Evolutionary conservation across 2,113 vertebrate genomes (phyloP).

Genomic region (Rhinopithecus roxellana): DNA sequence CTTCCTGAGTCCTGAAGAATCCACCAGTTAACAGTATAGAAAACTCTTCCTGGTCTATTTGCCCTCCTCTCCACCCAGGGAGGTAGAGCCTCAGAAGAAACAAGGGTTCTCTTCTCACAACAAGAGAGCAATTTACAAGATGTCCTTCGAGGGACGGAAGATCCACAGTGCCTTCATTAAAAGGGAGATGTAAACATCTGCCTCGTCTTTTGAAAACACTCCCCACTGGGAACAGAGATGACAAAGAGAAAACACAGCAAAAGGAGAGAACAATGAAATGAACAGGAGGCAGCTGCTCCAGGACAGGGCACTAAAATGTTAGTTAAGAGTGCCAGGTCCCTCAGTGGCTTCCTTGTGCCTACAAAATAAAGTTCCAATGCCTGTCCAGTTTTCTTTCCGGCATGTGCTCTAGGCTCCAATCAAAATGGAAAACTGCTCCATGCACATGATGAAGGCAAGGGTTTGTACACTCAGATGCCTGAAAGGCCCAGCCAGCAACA

Average conservation of each 20-base stretch:
- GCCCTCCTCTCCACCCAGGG: background rate
- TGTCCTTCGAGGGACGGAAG: conserved; percentile 7
- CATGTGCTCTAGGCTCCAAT: background rate
- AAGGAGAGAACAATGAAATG: conserved; percentile 5
- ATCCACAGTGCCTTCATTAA: conserved; percentile 31
- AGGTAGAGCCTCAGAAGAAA: background rate
- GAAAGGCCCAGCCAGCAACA: background rate
- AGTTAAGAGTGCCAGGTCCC: background rate
- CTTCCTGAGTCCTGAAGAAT: background rate
- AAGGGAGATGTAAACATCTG: conserved; percentile 66
- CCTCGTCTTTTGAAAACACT: conserved; percentile 7
- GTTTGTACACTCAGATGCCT: background rate
- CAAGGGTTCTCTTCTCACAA: background rate
- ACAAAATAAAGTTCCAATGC: background rate
- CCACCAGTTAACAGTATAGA: background rate
- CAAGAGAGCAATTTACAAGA: background rate
- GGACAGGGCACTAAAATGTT: background rate
- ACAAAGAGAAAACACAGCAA: background rate
- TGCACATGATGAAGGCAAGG: background rate
- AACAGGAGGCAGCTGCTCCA: conserved; percentile 11
- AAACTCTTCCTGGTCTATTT: no score
- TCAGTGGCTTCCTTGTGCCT: background rate
- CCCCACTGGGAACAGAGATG: conserved; percentile 28
- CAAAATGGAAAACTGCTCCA: background rate
- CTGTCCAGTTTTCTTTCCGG: background rate